Conservation (phyloP, 30 jellyfish, hydroid and myxozoan genomes). For the Phacellophora camtschatica region DNA sequence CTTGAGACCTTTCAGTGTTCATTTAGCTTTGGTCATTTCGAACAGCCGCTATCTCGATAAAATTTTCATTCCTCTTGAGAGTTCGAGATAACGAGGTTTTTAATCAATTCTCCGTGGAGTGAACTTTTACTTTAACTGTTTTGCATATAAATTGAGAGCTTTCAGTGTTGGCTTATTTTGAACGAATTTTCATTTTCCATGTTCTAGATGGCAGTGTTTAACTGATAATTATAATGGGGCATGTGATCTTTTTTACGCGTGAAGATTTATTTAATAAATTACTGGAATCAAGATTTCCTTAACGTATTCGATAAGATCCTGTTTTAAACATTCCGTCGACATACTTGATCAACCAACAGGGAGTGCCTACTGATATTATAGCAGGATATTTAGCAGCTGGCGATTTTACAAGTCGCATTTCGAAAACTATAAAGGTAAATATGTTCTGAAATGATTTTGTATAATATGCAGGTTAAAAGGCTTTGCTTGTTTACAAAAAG, state of each 20-base stretch:
- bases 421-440: conserved; percentile 32
- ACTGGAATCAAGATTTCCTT: not conserved
- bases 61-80: too few relatives aligned
- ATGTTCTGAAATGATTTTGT: not conserved
- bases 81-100: too few relatives aligned
- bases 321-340: conserved; percentile 78
- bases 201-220: not conserved
- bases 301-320: conserved; percentile 63
- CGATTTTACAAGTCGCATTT: conserved; percentile 17
- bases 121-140: not conserved
- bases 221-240: not conserved
- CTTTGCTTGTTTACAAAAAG: too few relatives aligned
- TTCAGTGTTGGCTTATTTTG: not conserved
- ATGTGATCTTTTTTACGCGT: too few relatives aligned
- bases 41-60: too few relatives aligned
- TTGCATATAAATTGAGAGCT: not conserved
- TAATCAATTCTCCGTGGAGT: not conserved
- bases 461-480: not conserved
- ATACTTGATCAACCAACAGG: conserved; percentile 68
- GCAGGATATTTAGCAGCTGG: conserved; percentile 66
- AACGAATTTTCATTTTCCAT: too few relatives aligned
- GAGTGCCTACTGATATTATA: conserved; percentile 83
- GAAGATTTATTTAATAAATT: not conserved
- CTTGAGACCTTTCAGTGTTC: too few relatives aligned
- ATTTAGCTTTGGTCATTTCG: too few relatives aligned